Base-by-base conservation (phyloP, 2,888 invertebrate genomes). In the Acanthosepion esculentum region DNA sequence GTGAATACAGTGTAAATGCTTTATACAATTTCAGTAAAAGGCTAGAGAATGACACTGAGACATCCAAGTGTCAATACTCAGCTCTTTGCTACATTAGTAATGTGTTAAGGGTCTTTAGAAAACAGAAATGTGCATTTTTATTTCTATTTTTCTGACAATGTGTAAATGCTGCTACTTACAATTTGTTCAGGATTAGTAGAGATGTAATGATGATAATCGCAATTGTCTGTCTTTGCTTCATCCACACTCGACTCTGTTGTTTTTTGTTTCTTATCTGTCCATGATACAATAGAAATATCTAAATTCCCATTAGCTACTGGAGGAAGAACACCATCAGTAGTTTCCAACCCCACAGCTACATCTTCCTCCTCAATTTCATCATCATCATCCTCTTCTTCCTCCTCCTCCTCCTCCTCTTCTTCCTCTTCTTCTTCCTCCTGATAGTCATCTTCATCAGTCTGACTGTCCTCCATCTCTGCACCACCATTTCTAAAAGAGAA, bases 131-230 rank as follows among this genome's bases (percentile, higher is more conserved):
- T 64, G 26, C 41, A 41, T 41, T 41, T 41, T 41, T 41, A 41
- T 41, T 41, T 41, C 2, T 41, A 41, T 41, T 41, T 41, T 41
- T 41, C n/a, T 78, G 78, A n/a, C 8, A 78, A 78, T 78, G 12
- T n/a, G 33, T n/a, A n/a, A 78, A 78, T 78, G 78, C 5, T 50
- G n/a, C 48, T 92, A 94, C 95, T 95, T 95, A 96, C 96, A 95
- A 96, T 95, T 95, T 96, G 96, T 95, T 96, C 96, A 53, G 96
- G 94, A 94, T 96, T 96, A 23, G 96, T 96, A 18, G 96, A 95
- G 12, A 96, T 96, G 96, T 97, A 97, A 94, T 97, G 97, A 95
- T 96, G 96, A 96, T 97, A 97, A 95, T 96, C 97, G 96, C 97
- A 97, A 94, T 95, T 96, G 53, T 96, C 96, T 0, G 95, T 92